Evolutionary conservation across 1,140 invertebrate genomes (phyloP).

Genomic region (Nasonia giraulti): DNA sequence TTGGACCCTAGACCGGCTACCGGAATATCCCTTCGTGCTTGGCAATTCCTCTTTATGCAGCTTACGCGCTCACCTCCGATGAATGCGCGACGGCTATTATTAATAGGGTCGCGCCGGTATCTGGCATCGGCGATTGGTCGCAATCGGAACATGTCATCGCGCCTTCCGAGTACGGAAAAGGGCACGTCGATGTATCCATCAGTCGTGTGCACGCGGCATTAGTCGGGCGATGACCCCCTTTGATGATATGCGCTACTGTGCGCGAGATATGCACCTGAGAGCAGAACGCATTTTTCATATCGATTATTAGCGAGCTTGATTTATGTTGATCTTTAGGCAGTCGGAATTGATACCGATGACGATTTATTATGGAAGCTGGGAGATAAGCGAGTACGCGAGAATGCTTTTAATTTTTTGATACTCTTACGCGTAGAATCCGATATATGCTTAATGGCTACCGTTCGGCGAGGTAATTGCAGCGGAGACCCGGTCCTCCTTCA

Average conservation of each 20-base stretch:
- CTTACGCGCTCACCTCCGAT: conserved; percentile 10
- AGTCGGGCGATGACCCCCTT: background rate
- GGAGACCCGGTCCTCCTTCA: background rate
- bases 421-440: background rate
- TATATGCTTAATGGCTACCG: conserved; percentile 1
- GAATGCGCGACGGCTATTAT: conserved; percentile 28
- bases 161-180: conserved; percentile 10
- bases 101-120: conserved; percentile 48
- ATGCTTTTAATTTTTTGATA: conserved; percentile 40
- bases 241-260: background rate
- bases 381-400: conserved; percentile 29
- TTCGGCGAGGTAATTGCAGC: conserved; percentile 4
- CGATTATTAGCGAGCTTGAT: conserved; percentile 41
- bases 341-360: conserved; percentile 2
- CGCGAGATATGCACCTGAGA: background rate
- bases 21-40: conserved; percentile 62
- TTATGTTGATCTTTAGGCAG: conserved; percentile 30
- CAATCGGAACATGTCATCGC: conserved; percentile 37
- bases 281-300: background rate
- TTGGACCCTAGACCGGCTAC: conserved; percentile 68
- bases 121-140: conserved; percentile 36
- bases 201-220: background rate
- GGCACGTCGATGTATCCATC: conserved; percentile 41
- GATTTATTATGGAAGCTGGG: conserved; percentile 21
- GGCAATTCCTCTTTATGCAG: background rate